Evolutionary conservation across 1,140 invertebrate genomes (phyloP), one percentile per base, ranked within the genome.

Genomic region (Heliconius nattereri): DNA sequence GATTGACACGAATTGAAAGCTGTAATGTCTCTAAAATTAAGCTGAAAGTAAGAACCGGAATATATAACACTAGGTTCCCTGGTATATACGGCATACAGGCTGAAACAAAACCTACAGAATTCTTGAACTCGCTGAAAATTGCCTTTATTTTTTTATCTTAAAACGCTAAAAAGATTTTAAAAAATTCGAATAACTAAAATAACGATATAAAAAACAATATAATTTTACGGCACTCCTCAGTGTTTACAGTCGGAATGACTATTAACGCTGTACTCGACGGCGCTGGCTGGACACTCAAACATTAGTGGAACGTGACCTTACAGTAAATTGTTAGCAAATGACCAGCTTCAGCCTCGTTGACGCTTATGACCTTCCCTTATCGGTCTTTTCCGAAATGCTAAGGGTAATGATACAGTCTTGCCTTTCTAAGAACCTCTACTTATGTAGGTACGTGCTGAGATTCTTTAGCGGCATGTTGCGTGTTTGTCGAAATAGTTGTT

Each of bases 321-420:
- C 11, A 79, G 78, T 75, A 79, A 79, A 79, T 79, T 79, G 78
- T 79, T 75, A 75, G 73, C 60, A 71, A 80, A 76, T 80, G 74
- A 80, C 78, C 71, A 20, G 73, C 60, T 76, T 45, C 71, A 49
- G 74, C 66, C 74, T 76, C 78, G 78, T 80, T 80, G 73, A 71
- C 74, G 78, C 66, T 76, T 76, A 80, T 80, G 78, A 76, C 74
- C 72, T 76, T 76, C 70, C 78, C 66, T 80, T 80, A 80, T 80
- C 76, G 73, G 78, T 80, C 74, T 73, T 76, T 76, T 76, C 74
- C 78, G 74, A 76, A 76, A 78, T 54, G 35, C 71, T 73, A 76
- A 80, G 78, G 78, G 71, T 80, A 80, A 80, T 73, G 78, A 80
- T 72, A 66, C 26, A 73, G 70, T 49, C 26, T 71, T 52, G 60